Percentiles rank a stretch among this genome's conserved stretches.
Evolutionary conservation across 2,113 vertebrate genomes (phyloP).

Genomic region (Rhineura floridana): DNA sequence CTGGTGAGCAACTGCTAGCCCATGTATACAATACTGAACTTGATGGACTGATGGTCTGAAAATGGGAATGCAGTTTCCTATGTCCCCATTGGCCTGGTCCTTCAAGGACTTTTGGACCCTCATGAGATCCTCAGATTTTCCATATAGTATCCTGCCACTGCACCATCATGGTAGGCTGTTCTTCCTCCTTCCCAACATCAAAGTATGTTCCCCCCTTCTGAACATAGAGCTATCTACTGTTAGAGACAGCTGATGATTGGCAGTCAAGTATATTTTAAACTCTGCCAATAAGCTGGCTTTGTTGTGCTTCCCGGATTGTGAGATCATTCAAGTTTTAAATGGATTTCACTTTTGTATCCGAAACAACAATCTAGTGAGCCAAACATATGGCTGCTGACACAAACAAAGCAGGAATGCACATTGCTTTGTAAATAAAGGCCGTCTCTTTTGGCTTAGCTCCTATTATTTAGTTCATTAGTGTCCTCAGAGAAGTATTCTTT

Average conservation of each 20-base stretch:
- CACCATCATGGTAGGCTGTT: background rate
- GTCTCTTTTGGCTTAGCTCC: background rate
- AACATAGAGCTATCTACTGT: background rate
- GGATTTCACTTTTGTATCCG: background rate
- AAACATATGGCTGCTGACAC: background rate
- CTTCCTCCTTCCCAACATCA: background rate
- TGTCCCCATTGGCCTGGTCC: background rate
- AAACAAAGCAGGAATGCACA: background rate
- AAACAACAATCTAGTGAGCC: background rate
- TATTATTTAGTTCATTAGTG: background rate
- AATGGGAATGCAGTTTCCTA: too few species aligned
- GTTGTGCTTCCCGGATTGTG: background rate
- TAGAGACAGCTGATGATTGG: background rate
- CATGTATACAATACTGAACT: too few species aligned
- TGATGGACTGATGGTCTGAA: too few species aligned
- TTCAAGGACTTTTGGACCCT: background rate
- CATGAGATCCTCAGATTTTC: background rate
- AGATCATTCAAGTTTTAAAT: background rate
- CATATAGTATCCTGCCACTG: background rate
- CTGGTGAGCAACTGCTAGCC: too few species aligned
- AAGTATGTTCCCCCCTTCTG: background rate
- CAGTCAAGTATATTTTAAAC: background rate
- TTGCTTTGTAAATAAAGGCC: background rate
- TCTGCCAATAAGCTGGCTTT: background rate
- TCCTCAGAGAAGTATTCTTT: background rate